Conservation (phyloP, 1,140 invertebrate species). For the Lamellibrachia luymesi region DNA sequence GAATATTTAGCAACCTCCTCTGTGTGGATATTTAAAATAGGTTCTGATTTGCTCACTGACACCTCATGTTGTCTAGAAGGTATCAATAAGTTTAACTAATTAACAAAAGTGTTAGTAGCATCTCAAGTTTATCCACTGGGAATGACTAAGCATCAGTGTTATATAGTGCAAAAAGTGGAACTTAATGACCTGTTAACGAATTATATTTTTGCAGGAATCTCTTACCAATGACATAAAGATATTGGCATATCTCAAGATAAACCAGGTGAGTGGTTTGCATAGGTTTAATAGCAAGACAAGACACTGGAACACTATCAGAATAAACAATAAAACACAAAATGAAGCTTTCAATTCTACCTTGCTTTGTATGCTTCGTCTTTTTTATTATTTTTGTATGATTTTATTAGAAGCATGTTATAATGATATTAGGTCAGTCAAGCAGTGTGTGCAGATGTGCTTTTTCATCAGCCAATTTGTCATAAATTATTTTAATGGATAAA, state of each 20-base stretch:
- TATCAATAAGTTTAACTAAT: neutral
- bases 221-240: slow-evolving; percentile 64
- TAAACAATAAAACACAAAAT: neutral
- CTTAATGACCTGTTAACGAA: neutral
- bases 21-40: neutral
- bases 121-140: neutral
- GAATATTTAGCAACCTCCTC: neutral
- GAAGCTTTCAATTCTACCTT: too few relatives aligned
- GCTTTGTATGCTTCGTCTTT: too few relatives aligned
- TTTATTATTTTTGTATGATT: too few relatives aligned
- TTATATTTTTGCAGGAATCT: slow-evolving; percentile 57
- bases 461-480: too few relatives aligned
- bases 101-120: neutral
- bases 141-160: neutral
- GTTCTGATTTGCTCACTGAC: neutral
- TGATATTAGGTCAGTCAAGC: too few relatives aligned
- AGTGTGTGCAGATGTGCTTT: too few relatives aligned
- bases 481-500: neutral
- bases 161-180: neutral
- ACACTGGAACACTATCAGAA: neutral
- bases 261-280: slow-evolving; percentile 56
- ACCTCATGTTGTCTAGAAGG: neutral
- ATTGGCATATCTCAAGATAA: slow-evolving; percentile 66
- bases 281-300: slow-evolving; percentile 16
- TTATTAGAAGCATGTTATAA: too few relatives aligned